Evolutionary conservation across 2,113 vertebrate genomes (phyloP).

Genomic region (Trichechus manatus): DNA sequence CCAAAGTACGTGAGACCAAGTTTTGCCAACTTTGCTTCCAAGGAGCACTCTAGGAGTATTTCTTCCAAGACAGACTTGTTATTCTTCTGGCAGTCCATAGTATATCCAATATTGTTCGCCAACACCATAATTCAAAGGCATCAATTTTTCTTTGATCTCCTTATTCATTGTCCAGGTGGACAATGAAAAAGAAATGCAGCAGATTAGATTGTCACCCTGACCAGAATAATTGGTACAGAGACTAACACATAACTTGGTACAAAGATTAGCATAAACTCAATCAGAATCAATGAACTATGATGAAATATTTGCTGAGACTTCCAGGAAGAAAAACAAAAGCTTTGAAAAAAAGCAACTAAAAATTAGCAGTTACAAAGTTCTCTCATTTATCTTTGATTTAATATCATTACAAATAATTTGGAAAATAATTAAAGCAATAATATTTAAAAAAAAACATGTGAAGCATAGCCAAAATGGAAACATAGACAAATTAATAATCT

Average conservation of each 20-base stretch:
- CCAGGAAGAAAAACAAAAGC: constrained; percentile 7
- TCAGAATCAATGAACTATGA: neutral
- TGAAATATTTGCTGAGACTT: constrained; percentile 10
- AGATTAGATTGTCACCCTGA: neutral
- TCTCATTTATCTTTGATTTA: neutral
- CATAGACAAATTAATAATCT: neutral
- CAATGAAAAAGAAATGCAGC: no score
- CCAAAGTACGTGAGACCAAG: no score
- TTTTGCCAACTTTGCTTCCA: no score
- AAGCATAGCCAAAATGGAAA: neutral
- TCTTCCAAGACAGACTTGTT: no score
- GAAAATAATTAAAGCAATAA: constrained; percentile 45
- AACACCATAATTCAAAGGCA: no score
- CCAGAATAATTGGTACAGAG: constrained; percentile 8
- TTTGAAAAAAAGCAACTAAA: neutral
- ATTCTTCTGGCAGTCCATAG: no score
- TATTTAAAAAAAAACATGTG: neutral
- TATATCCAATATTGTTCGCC: no score
- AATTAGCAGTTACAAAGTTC: constrained; percentile 17
- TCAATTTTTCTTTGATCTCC: no score
- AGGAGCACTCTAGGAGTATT: no score
- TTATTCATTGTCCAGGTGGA: no score
- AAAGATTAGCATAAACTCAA: neutral
- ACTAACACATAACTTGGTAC: neutral
- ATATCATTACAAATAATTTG: neutral